These are phyloP conservation scores for Psix sp. DNA, from an alignment of 1,140 invertebrate genomes.

Conservation along the genomic window DNA sequence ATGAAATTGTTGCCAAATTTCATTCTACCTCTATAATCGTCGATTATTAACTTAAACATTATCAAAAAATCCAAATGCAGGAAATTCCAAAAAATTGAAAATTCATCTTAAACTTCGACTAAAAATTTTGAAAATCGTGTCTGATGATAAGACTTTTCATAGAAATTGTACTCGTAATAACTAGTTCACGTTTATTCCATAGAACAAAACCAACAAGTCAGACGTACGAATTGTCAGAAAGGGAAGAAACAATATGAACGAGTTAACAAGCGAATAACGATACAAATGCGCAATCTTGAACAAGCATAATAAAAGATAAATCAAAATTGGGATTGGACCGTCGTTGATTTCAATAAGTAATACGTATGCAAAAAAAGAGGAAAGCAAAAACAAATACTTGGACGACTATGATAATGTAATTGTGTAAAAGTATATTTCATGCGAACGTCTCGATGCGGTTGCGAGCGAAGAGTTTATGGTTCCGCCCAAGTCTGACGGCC, in stretches of 20 bases:
- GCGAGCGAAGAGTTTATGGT: constrained; percentile 64
- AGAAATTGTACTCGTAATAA: no score
- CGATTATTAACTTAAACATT: no score
- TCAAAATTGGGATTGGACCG: constrained; percentile 49
- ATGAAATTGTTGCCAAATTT: no score
- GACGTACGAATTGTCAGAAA: constrained; percentile 5
- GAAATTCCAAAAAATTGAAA: no score
- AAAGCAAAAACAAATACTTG: constrained; percentile 44
- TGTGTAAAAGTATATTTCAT: constrained; percentile 61
- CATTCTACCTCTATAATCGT: no score
- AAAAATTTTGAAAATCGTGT: no score
- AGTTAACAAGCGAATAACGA: constrained; percentile 17
- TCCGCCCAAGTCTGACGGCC: constrained; percentile 76
- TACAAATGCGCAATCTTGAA: constrained; percentile 35
- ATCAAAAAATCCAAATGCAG: no score
- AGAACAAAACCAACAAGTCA: constrained; percentile 23
- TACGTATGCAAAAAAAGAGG: constrained; percentile 47
- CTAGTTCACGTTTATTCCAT: no score
- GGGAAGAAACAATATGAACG: neutral
- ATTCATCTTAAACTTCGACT: no score
- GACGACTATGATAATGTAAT: constrained; percentile 60
- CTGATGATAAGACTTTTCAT: no score
- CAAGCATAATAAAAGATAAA: constrained; percentile 55
- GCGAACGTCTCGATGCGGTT: constrained; percentile 42
- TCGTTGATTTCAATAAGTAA: constrained; percentile 59